Base-by-base conservation (phyloP, 2,888 invertebrate species). In the Caenorhabditis afra region DNA sequence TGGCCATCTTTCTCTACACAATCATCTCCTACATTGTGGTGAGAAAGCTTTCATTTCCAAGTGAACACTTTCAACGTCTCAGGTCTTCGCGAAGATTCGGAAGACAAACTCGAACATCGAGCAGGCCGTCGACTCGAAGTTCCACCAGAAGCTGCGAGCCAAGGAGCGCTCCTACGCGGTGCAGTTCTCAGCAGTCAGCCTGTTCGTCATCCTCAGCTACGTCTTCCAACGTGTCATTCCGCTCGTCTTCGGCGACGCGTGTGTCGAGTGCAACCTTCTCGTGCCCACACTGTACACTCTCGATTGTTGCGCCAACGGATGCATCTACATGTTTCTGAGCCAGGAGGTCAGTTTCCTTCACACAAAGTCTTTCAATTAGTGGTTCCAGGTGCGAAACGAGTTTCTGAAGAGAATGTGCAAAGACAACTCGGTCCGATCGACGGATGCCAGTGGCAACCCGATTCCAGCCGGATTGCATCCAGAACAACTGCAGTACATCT, bases 331-430 rank as follows among this genome's bases (percentile, higher is more conserved):
- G 11, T 53, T 61, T 55, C 14, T 61, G 53, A 53, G 52, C 47
- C 53, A 53, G 23, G 70, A 70, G 55, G 70, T 61, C 2, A 23
- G 45, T 29, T 16, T 41, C 14, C 41, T n/a, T n/a, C n/a, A n/a
- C n/a, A n/a, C n/a, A n/a, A n/a, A n/a, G n/a, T n/a, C n/a, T n/a
- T n/a, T n/a, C n/a, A n/a, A n/a, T n/a, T n/a, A n/a, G n/a, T 3
- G 41, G 11, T 57, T 59, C 8, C 18, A 68, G 68, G 52, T 68
- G 0, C 59, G 59, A 4, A 41, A 68, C 7, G 58, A 67, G 16
- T 23, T 67, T 3, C 37, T 58, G 39, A 67, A 67, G n/a, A 58
- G 16, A 29, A 58, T 67, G 5, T 67, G 57, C 67, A 67, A 67
- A n/a, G 57, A 41, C 41, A 67, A 67, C 12, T 67, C 16, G 58